Evolutionary conservation across 2,797 vertebrate species (phyloP).

Genomic region (Sebastes nivosus): DNA sequence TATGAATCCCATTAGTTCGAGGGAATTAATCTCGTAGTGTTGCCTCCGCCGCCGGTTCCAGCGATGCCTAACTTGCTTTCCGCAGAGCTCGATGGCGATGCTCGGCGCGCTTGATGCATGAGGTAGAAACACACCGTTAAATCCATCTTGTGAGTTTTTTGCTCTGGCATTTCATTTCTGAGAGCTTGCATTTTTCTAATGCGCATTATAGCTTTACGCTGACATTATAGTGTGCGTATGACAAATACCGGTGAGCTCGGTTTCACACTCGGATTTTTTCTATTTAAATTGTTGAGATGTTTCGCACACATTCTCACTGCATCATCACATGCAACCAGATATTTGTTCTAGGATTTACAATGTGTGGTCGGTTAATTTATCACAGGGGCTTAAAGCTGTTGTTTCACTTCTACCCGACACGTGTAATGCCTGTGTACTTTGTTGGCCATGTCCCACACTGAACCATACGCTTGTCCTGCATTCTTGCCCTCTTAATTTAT

Average conservation of each 20-base stretch:
- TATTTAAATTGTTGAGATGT: slow-evolving; percentile 43
- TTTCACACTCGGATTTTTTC: slow-evolving; percentile 19
- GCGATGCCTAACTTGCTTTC: slow-evolving; percentile 71
- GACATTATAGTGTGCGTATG: slow-evolving; percentile 50
- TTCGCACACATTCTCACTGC: slow-evolving; percentile 8
- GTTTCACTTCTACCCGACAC: slow-evolving; percentile 40
- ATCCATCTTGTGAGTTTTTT: slow-evolving; percentile 84
- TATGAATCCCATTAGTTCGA: slow-evolving; percentile 92
- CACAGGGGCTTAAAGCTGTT: slow-evolving; percentile 21
- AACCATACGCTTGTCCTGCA: slow-evolving; percentile 66
- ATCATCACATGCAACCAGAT: neutral
- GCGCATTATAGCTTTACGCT: slow-evolving; percentile 49
- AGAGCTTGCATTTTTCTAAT: slow-evolving; percentile 73
- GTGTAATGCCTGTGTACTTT: slow-evolving; percentile 40
- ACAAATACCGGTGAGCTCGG: slow-evolving; percentile 22
- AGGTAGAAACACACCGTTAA: slow-evolving; percentile 84
- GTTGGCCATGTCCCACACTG: slow-evolving; percentile 41
- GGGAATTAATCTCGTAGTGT: slow-evolving; percentile 86
- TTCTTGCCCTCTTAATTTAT: slow-evolving; percentile 85
- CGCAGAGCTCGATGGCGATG: slow-evolving; percentile 50
- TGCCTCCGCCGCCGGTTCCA: slow-evolving; percentile 69
- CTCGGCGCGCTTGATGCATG: slow-evolving; percentile 83
- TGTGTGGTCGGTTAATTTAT: slow-evolving; percentile 23
- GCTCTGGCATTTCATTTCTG: slow-evolving; percentile 67
- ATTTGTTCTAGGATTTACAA: slow-evolving; percentile 43